Evolutionary conservation across 1,140 invertebrate genomes (phyloP).

Genomic region (Drosophila willistoni): DNA sequence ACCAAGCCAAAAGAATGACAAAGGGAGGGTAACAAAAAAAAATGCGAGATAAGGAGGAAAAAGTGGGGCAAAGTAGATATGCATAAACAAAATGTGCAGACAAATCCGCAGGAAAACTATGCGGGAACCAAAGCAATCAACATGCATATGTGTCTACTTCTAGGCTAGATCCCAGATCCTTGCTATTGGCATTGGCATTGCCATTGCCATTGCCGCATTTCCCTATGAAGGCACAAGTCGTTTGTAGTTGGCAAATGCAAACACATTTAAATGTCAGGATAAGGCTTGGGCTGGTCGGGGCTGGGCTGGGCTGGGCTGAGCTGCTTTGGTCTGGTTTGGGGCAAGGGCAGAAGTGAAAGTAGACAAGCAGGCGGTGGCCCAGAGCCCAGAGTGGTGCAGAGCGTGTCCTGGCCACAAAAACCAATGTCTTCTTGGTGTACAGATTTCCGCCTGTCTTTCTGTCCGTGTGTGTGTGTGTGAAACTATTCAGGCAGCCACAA

Average conservation of each 20-base stretch:
- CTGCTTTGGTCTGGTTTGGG: no score
- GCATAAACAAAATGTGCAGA: conserved; percentile 51
- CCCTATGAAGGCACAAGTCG: conserved; percentile 41
- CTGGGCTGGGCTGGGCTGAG: no score
- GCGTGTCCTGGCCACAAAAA: conserved; percentile 48
- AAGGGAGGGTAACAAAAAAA: neutral
- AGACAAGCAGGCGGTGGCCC: no score
- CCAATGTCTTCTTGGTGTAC: conserved; percentile 28
- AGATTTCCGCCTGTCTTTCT: neutral
- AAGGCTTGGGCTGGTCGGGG: neutral
- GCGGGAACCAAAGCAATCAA: conserved; percentile 57
- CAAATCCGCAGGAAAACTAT: conserved; percentile 32
- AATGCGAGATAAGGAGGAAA: neutral
- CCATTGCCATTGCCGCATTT: neutral
- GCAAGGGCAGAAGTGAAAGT: no score
- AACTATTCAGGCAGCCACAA: conserved; percentile 26
- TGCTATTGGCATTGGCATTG: conserved; percentile 15
- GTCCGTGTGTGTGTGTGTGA: conserved; percentile 3
- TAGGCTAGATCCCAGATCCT: conserved; percentile 54
- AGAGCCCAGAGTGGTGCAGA: conserved; percentile 14
- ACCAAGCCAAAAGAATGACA: neutral
- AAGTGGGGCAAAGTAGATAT: conserved; percentile 24
- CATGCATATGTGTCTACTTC: conserved; percentile 57
- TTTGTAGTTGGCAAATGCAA: conserved; percentile 61
- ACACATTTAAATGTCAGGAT: conserved; percentile 69